Conservation (phyloP, 2,888 invertebrate genomes). For the Drosophila fungiperda region DNA sequence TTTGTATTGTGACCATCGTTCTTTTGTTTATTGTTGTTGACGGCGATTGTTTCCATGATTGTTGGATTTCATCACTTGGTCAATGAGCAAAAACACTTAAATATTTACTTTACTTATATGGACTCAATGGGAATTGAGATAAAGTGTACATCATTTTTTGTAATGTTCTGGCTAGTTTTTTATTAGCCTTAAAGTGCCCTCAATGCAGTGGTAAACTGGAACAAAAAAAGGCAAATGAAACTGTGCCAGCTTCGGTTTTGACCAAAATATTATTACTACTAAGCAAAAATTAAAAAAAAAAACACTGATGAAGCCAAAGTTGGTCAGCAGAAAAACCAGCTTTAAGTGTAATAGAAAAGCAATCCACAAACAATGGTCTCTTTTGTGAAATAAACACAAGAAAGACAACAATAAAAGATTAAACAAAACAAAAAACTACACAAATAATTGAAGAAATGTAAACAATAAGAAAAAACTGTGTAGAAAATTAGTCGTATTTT, state of each 20-base stretch:
- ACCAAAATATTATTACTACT: constrained; percentile 20
- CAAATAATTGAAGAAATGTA: constrained; percentile 10
- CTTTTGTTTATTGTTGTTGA: constrained; percentile 44
- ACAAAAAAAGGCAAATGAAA: constrained; percentile 15
- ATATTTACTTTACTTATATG: neutral
- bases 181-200: constrained; percentile 6
- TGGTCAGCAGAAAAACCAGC: constrained; percentile 24
- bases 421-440: neutral
- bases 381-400: constrained; percentile 16
- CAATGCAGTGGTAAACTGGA: constrained; percentile 11
- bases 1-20: constrained; percentile 29
- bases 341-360: constrained; percentile 21
- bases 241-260: constrained; percentile 39
- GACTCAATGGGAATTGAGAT: neutral
- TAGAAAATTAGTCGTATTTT: neutral
- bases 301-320: constrained; percentile 22
- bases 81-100: constrained; percentile 37
- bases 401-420: constrained; percentile 12
- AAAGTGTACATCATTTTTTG: neutral
- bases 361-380: constrained; percentile 7
- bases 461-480: neutral
- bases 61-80: constrained; percentile 1
- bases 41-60: constrained; percentile 11
- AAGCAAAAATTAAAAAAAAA: constrained; percentile 2
- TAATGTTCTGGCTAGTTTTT: neutral